Conservation (phyloP, 2,888 invertebrate genomes). For the Bellardia bayeri region DNA sequence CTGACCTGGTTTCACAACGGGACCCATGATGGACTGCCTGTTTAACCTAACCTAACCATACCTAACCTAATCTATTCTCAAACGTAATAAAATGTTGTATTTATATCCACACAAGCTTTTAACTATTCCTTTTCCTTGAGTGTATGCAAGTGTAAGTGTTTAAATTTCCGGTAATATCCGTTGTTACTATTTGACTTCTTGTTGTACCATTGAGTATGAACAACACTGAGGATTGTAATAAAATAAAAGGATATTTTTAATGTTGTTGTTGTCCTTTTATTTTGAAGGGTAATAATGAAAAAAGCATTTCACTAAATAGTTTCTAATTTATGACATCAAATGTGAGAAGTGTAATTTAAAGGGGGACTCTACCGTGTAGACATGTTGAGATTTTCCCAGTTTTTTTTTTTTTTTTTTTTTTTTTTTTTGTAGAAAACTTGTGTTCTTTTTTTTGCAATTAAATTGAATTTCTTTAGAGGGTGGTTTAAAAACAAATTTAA, state of each 20-base stretch:
- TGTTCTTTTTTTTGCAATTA: constrained; percentile 35
- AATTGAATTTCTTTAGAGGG: constrained; percentile 30
- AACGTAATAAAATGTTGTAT: not conserved
- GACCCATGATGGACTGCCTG: too few relatives aligned
- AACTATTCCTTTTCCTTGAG: constrained; percentile 16
- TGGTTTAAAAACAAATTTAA: constrained; percentile 32
- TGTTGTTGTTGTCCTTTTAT: constrained; percentile 49
- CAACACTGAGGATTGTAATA: constrained; percentile 47
- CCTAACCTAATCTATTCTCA: too few relatives aligned
- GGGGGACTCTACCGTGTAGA: constrained; percentile 37
- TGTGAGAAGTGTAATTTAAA: constrained; percentile 15
- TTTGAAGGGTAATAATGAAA: constrained; percentile 81
- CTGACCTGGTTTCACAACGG: too few relatives aligned
- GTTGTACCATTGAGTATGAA: constrained; percentile 33
- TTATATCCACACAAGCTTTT: not conserved
- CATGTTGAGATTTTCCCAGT: constrained; percentile 43
- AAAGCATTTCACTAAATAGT: constrained; percentile 83
- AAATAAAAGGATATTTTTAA: constrained; percentile 49
- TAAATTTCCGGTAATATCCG: constrained; percentile 41
- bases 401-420: not conserved
- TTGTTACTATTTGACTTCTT: constrained; percentile 53
- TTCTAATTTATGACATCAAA: constrained; percentile 76
- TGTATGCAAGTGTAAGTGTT: constrained; percentile 37
- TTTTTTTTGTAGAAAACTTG: constrained; percentile 40
- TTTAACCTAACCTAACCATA: too few relatives aligned